Evolutionary conservation across 1,140 invertebrate species (phyloP).

Genomic region (Drosophila quadrilineata): DNA sequence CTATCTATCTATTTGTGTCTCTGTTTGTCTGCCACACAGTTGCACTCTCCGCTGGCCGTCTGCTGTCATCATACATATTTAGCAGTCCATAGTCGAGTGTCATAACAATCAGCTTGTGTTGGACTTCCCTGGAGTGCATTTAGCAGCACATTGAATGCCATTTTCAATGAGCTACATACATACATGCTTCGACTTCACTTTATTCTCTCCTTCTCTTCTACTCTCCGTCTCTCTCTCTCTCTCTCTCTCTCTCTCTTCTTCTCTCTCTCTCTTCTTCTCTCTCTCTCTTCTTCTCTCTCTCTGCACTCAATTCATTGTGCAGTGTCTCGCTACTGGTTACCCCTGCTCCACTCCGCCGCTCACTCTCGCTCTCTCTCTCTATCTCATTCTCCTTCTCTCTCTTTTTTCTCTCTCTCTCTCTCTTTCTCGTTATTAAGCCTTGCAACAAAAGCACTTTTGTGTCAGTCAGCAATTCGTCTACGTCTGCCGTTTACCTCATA

Average conservation of each 20-base stretch:
- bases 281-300: neutral
- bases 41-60: too few species aligned
- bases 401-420: neutral
- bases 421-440: conserved; percentile 34
- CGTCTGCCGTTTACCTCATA: conserved; percentile 16
- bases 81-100: neutral
- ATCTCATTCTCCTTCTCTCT: neutral
- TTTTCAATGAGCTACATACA: too few species aligned
- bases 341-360: neutral
- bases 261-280: neutral
- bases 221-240: neutral
- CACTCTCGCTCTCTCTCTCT: neutral
- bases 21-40: too few species aligned
- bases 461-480: conserved; percentile 71
- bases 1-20: too few species aligned
- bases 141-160: conserved; percentile 9
- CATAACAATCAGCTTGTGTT: neutral
- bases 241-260: neutral
- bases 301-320: neutral
- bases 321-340: too few species aligned
- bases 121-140: conserved; percentile 12
- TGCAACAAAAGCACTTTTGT: conserved; percentile 78
- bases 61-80: too few species aligned
- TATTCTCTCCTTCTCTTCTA: too few species aligned
- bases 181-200: too few species aligned